Conservation (phyloP, 2,113 vertebrate genomes). For the Athene cunicularia region DNA sequence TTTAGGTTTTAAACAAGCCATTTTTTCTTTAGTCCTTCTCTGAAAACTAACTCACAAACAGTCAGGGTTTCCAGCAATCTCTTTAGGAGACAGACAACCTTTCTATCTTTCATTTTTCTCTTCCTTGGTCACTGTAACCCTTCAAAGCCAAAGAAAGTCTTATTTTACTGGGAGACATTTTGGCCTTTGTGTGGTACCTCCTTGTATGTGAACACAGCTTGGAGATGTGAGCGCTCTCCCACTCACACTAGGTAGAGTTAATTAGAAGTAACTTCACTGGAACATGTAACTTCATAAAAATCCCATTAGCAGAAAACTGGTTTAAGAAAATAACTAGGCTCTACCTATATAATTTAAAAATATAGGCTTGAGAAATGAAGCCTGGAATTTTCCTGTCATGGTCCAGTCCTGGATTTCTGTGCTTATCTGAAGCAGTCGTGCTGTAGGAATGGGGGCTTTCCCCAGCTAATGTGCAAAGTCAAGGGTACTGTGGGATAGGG, state of each 20-base stretch:
- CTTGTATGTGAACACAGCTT: not conserved
- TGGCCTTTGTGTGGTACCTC: not conserved
- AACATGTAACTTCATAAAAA: not conserved
- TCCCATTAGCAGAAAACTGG: not conserved
- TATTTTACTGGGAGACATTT: not conserved
- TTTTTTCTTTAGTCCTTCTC: not conserved
- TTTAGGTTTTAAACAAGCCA: not conserved
- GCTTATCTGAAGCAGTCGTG: not conserved
- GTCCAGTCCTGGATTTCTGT: not conserved
- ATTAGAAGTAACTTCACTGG: not conserved
- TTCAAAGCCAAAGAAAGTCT: not conserved
- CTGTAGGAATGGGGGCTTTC: not conserved
- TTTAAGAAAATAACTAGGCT: not conserved
- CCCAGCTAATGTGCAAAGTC: not conserved
- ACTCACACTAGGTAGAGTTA: not conserved
- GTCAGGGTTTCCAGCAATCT: not conserved
- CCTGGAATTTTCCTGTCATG: not conserved
- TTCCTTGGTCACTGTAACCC: not conserved
- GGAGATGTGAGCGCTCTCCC: not conserved
- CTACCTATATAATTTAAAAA: not conserved
- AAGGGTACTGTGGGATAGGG: not conserved
- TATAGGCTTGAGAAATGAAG: not conserved
- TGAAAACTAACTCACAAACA: not conserved
- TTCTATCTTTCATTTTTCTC: not conserved
- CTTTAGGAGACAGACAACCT: not conserved